Base-by-base conservation (phyloP, 1,140 invertebrate species). In the Drosophila sechellia region DNA sequence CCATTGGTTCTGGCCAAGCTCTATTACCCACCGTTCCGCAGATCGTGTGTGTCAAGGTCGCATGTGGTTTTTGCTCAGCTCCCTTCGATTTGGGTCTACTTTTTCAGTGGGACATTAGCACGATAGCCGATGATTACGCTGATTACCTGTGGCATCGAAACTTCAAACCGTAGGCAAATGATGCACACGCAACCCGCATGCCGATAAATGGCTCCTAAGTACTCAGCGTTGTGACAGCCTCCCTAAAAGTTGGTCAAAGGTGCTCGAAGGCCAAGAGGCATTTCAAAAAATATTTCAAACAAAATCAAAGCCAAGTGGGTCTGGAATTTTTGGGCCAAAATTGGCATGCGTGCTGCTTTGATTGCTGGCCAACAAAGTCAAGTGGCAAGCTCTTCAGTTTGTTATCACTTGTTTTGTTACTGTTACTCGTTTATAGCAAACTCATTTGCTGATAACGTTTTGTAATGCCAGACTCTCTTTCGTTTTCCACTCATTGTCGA, bases 31-130 rank as follows among this genome's bases (percentile, higher is more conserved):
- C 64, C 64, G 66, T 31, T 49, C 46, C 46, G 22, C 35, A 43
- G 66, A 56, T 70, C 66, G 66, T 70, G 64, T 70, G 68, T 69
- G 68, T 70, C 68, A 70, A 70, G 68, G 68, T 69, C 64, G 25
- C 12, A 5, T 31, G 49, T 4, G 56, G 49, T 54, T 40, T 70
- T 55, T 70, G 27, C 34, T 6, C n/a, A 15, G 43, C 34, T 31
- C 20, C 27, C 39, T 43, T 54, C 20, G 37, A 31, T 56, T 56
- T 45, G 59, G 59, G 49, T 13, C 49, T 31, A 43, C 13, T 35
- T 48, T 50, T 37, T 45, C 20, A 13, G 20, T 34, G 35, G n/a
- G n/a, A 31, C 66, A 70, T 34, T 56, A 25, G 66, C 66, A 70
- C 64, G 63, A 50, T 49, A 65, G 59, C 2, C 35, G 17, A 5